phyloP scores from a whole-genome alignment of 2,888 invertebrate genomes.

The Tetragnatha montana region DNA sequence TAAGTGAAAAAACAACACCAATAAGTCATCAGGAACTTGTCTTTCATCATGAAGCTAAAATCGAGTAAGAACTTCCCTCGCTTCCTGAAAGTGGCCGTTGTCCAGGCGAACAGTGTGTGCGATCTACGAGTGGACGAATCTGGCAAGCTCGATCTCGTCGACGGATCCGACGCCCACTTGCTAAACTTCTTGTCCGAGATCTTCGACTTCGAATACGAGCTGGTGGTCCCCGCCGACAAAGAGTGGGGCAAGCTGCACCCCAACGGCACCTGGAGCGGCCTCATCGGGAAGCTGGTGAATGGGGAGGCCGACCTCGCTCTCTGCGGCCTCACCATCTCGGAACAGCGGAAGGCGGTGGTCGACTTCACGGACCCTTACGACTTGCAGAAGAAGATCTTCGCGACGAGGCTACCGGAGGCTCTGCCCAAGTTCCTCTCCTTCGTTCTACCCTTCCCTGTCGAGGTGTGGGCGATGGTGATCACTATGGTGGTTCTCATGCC shows the following conservation, averaged over 20 bases:
- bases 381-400: constrained; percentile 12
- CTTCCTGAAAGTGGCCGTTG: neutral
- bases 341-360: neutral
- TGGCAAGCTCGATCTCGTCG: neutral
- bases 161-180: constrained; percentile 9
- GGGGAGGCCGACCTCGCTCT: constrained; percentile 24
- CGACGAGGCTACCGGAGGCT: neutral
- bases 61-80: constrained; percentile 19
- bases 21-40: too few relatives aligned
- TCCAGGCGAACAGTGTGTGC: neutral
- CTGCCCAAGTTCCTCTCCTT: constrained; percentile 6
- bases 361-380: constrained; percentile 22
- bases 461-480: constrained; percentile 1
- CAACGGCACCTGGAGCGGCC: constrained; percentile 19
- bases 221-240: constrained; percentile 6
- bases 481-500: constrained; percentile 10
- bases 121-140: neutral
- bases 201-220: constrained; percentile 9
- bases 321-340: neutral
- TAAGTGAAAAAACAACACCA: too few relatives aligned
- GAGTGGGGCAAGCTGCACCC: neutral
- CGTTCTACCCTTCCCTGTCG: neutral
- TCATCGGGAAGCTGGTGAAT: constrained; percentile 14
- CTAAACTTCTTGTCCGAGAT: neutral
- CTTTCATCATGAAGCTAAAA: neutral